Conservation (phyloP, 2,888 invertebrate genomes). For the Magallana nippona region DNA sequence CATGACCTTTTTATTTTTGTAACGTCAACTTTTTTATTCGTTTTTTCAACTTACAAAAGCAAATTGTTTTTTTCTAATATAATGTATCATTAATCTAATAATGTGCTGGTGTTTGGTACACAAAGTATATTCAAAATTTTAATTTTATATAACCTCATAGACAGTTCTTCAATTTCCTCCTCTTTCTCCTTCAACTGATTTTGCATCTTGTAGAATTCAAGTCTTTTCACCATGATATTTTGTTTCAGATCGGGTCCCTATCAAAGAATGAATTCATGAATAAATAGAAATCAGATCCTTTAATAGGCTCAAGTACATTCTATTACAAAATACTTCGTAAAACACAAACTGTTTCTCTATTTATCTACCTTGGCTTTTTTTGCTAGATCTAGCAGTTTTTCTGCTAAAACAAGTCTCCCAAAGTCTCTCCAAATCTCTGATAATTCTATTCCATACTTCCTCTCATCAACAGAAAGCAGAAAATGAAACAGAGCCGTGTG, state of each 20-base stretch:
- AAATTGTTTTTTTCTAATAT: no score
- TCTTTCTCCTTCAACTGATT: slow-evolving; percentile 19
- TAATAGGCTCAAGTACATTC: no score
- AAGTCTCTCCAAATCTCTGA: background rate
- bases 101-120: no score
- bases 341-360: no score
- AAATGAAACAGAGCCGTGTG: background rate
- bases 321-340: no score
- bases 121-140: background rate
- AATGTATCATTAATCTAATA: no score
- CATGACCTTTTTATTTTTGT: no score
- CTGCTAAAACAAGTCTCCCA: background rate
- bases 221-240: background rate
- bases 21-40: no score
- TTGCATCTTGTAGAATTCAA: slow-evolving; percentile 12
- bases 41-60: no score
- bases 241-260: slow-evolving; percentile 34
- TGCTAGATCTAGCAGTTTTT: slow-evolving; percentile 7
- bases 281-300: no score
- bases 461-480: background rate
- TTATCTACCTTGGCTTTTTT: background rate
- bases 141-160: slow-evolving; percentile 23
- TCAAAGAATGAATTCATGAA: background rate
- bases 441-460: background rate
- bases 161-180: slow-evolving; percentile 36